These are phyloP conservation scores for Baccha elongata DNA, from an alignment of 2,888 invertebrate species.

Conservation along the genomic window DNA sequence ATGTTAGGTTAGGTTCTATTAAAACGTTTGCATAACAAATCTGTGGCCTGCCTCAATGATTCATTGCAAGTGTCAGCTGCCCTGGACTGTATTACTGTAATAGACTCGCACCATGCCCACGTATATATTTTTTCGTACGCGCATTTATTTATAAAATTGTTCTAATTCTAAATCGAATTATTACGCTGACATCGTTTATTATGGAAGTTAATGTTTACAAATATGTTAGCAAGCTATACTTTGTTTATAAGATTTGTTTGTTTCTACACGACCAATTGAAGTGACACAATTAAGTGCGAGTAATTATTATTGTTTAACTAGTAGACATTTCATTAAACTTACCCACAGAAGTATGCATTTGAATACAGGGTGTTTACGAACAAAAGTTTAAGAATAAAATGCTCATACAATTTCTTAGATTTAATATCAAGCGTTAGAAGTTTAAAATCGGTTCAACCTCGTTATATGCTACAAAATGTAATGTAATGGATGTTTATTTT, in stretches of 20 bases:
- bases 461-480: too few species aligned
- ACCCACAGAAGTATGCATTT: too few species aligned
- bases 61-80: conserved; percentile 29
- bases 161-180: conserved; percentile 14
- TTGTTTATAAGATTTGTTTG: conserved; percentile 2
- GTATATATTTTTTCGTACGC: not conserved
- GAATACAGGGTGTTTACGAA: too few species aligned
- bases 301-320: not conserved
- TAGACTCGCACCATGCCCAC: conserved; percentile 18
- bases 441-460: too few species aligned
- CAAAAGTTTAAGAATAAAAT: too few species aligned
- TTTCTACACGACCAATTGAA: not conserved
- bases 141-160: conserved; percentile 1
- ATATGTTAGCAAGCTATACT: conserved; percentile 13
- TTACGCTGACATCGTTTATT: conserved; percentile 16
- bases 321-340: conserved; percentile 15
- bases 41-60: conserved; percentile 21
- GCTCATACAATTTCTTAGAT: too few species aligned
- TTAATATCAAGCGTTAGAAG: too few species aligned
- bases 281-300: not conserved
- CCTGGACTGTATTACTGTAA: conserved; percentile 30
- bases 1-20: conserved; percentile 23
- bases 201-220: conserved; percentile 7
- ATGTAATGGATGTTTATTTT: too few species aligned
- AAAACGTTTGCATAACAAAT: conserved; percentile 2